These are phyloP conservation scores for Corella eumyota DNA, from an alignment of 23 tunicate species.

Conservation along the genomic window DNA sequence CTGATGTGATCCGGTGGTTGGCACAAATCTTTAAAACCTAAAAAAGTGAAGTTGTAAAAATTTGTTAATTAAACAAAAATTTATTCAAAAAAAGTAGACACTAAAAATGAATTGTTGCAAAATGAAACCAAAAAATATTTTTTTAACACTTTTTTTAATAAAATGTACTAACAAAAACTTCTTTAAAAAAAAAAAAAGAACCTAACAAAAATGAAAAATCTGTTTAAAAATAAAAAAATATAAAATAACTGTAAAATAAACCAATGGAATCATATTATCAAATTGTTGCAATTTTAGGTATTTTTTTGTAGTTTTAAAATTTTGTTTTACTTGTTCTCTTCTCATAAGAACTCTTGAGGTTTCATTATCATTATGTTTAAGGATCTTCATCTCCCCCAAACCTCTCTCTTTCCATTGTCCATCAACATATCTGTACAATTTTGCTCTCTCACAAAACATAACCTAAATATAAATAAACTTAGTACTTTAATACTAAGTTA, in stretches of 20 bases:
- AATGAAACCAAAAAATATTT: no score
- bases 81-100: no score
- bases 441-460: slow-evolving; percentile 57
- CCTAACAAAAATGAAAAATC: no score
- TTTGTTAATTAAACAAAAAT: background rate
- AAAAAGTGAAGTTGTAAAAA: background rate
- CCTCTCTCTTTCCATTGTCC: slow-evolving; percentile 94
- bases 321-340: slow-evolving; percentile 95
- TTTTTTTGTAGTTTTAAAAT: no score
- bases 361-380: slow-evolving; percentile 36
- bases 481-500: background rate
- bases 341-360: slow-evolving; percentile 66
- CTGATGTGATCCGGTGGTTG: slow-evolving; percentile 61
- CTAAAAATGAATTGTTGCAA: no score
- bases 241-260: no score
- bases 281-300: no score
- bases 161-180: no score
- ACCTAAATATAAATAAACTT: slow-evolving; percentile 18
- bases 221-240: no score
- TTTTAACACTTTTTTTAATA: no score
- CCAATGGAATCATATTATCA: no score
- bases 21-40: slow-evolving; percentile 87
- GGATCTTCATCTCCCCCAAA: slow-evolving; percentile 76
- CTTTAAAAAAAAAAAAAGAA: no score
- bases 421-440: slow-evolving; percentile 49